A percentile compares a stretch with the other conserved stretches of the same genome.
These are phyloP conservation scores for Ceyx margarethae DNA, from an alignment of 2,113 vertebrate genomes.

Conservation along the genomic window DNA sequence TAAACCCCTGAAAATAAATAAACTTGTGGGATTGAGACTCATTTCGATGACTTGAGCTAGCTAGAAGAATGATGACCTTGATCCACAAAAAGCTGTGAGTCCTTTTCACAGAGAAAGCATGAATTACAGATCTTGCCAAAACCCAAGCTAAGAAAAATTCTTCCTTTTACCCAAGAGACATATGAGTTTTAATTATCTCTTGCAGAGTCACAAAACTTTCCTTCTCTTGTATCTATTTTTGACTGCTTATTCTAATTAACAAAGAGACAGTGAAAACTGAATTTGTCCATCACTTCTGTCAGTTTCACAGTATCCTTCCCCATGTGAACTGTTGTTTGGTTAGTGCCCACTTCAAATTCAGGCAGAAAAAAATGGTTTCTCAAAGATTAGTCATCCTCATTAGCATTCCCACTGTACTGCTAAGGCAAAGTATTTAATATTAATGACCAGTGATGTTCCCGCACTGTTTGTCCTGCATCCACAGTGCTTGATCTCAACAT, in stretches of 20 bases:
- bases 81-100: background rate
- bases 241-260: background rate
- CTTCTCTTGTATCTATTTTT: background rate
- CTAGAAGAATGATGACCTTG: background rate
- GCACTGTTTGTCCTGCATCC: background rate
- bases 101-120: background rate
- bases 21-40: background rate
- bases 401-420: conserved; percentile 12
- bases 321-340: background rate
- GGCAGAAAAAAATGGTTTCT: conserved; percentile 9
- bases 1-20: background rate
- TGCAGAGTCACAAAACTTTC: background rate
- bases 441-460: background rate
- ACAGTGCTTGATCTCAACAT: background rate
- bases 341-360: background rate
- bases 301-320: background rate
- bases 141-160: background rate
- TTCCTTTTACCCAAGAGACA: background rate
- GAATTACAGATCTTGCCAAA: conserved; percentile 7
- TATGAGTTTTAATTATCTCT: conserved; percentile 1
- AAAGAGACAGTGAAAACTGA: background rate
- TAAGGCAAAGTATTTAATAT: conserved; percentile 23
- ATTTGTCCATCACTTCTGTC: background rate
- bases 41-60: background rate
- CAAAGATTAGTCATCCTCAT: conserved; percentile 8